Percentiles rank a stretch among this genome's conserved stretches.
phyloP scores from a whole-genome alignment of 1,140 invertebrate species.

The Drosophila malerkotliana region DNA sequence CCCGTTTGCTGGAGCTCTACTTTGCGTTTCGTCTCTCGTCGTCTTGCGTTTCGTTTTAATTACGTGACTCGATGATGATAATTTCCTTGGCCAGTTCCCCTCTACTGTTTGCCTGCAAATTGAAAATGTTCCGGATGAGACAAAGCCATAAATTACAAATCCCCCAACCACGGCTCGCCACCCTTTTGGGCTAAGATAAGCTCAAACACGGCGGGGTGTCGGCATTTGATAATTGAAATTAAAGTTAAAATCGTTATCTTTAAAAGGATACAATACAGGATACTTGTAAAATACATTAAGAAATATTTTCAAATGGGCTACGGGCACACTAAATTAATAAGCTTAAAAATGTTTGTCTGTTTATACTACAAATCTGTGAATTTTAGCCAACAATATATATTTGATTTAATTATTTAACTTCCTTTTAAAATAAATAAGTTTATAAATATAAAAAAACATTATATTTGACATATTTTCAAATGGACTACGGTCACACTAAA shows the following conservation, averaged over 20 bases:
- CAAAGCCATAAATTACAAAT: constrained; percentile 28
- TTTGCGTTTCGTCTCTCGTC: neutral
- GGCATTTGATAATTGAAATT: constrained; percentile 22
- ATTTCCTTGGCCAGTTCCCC: constrained; percentile 16
- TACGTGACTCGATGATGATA: constrained; percentile 41
- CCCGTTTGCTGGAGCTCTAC: constrained; percentile 4
- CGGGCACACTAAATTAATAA: too few relatives aligned
- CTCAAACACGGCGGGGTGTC: too few relatives aligned
- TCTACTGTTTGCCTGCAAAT: constrained; percentile 56
- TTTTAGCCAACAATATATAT: too few relatives aligned
- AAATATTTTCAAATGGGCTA: too few relatives aligned
- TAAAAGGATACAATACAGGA: neutral
- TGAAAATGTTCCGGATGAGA: constrained; percentile 41
- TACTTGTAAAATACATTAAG: too few relatives aligned
- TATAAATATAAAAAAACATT: too few relatives aligned
- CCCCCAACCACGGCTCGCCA: neutral
- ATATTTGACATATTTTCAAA: too few relatives aligned
- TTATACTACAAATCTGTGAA: too few relatives aligned
- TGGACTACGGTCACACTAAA: too few relatives aligned
- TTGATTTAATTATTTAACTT: too few relatives aligned
- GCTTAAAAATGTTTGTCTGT: too few relatives aligned
- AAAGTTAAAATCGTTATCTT: neutral
- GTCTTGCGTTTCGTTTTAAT: constrained; percentile 64
- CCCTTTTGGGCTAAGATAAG: neutral
- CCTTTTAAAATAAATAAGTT: too few relatives aligned